Conservation (phyloP, 2,888 invertebrate species). For the Poecilus cupreus region DNA sequence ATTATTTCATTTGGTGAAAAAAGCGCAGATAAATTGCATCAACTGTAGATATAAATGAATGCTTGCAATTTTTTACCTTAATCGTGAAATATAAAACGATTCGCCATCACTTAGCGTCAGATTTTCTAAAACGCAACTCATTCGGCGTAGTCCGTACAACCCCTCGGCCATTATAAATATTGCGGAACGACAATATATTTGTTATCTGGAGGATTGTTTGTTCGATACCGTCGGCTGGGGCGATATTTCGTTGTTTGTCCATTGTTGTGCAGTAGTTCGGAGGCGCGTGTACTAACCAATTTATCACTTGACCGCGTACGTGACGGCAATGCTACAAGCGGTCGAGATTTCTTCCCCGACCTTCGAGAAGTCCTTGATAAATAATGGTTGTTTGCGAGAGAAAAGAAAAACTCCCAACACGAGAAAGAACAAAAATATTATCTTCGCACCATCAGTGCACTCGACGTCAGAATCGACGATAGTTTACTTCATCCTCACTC, state of each 20-base stretch:
- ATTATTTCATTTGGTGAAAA: too few species aligned
- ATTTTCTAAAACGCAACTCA: background rate
- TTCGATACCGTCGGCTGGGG: slow-evolving; percentile 30
- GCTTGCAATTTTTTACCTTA: background rate
- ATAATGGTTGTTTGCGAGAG: slow-evolving; percentile 49
- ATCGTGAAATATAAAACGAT: background rate
- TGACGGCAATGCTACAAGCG: slow-evolving; percentile 65
- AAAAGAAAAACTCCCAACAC: slow-evolving; percentile 34
- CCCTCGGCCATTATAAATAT: slow-evolving; percentile 27
- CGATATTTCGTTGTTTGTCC: slow-evolving; percentile 59
- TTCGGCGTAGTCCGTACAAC: background rate
- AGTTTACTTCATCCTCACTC: background rate
- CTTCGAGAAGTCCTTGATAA: slow-evolving; percentile 42
- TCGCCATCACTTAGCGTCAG: slow-evolving; percentile 34
- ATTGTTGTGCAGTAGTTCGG: slow-evolving; percentile 41
- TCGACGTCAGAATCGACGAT: background rate
- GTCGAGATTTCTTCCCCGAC: slow-evolving; percentile 49
- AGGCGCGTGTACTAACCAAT: slow-evolving; percentile 63
- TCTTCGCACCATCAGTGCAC: slow-evolving; percentile 35
- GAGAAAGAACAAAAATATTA: slow-evolving; percentile 49
- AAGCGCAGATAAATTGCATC: too few species aligned
- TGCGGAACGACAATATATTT: slow-evolving; percentile 40
- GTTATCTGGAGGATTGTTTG: slow-evolving; percentile 47
- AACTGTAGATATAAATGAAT: background rate
- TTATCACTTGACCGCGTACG: slow-evolving; percentile 67